A percentile compares a stretch with the other conserved stretches of the same genome.
Evolutionary conservation across 2,797 vertebrate genomes (phyloP).

Genomic region (Molossus molossus): DNA sequence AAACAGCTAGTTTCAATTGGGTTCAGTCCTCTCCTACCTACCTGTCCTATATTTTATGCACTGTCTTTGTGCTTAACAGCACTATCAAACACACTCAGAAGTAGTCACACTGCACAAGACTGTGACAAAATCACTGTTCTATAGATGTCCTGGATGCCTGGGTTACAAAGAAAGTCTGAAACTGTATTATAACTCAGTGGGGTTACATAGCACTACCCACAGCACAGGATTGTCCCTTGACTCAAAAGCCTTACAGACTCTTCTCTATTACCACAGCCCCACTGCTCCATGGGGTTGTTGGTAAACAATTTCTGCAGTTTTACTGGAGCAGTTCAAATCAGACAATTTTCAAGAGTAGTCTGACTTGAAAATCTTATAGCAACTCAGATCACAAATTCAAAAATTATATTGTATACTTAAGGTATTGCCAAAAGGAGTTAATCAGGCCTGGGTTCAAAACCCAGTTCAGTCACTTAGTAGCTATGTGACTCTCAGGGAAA

Average conservation of each 20-base stretch:
- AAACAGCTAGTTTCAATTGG: slow-evolving; percentile 68
- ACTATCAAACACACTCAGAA: slow-evolving; percentile 48
- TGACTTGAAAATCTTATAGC: slow-evolving; percentile 68
- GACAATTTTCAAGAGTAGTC: slow-evolving; percentile 50
- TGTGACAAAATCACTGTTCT: slow-evolving; percentile 37
- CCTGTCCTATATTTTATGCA: slow-evolving; percentile 68
- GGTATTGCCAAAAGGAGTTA: background rate
- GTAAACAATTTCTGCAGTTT: slow-evolving; percentile 58
- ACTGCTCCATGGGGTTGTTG: background rate
- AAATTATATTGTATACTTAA: slow-evolving; percentile 36
- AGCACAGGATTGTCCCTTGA: background rate
- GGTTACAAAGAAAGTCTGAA: slow-evolving; percentile 39
- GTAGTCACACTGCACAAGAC: background rate
- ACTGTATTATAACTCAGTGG: background rate
- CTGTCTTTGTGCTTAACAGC: slow-evolving; percentile 32
- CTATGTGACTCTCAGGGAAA: background rate
- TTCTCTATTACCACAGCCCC: background rate
- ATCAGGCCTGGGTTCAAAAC: slow-evolving; percentile 25
- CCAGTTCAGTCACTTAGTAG: slow-evolving; percentile 26
- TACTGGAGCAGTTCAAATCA: slow-evolving; percentile 37
- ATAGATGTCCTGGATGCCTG: background rate
- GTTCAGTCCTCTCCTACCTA: slow-evolving; percentile 60
- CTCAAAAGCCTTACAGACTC: slow-evolving; percentile 24
- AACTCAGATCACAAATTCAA: slow-evolving; percentile 59
- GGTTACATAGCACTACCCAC: background rate